Evolutionary conservation across 2,113 vertebrate species (phyloP).

Genomic region (Kryptolebias marmoratus): DNA sequence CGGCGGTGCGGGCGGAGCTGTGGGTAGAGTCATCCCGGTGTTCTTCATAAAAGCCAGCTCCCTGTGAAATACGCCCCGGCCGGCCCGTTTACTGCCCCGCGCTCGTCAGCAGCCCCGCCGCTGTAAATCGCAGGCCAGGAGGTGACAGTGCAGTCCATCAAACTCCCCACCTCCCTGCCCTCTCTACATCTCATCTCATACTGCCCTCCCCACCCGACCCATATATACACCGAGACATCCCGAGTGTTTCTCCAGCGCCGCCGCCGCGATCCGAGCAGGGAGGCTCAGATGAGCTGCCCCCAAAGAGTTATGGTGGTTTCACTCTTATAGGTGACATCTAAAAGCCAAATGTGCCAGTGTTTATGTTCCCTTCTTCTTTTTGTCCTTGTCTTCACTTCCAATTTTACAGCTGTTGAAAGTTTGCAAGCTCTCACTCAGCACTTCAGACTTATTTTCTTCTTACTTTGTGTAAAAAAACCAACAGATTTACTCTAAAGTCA

Average conservation of each 20-base stretch:
- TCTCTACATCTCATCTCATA: constrained; percentile 67
- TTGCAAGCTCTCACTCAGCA: constrained; percentile 43
- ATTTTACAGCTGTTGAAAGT: constrained; percentile 52
- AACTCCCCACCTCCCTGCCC: constrained; percentile 61
- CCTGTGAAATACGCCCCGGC: constrained; percentile 99
- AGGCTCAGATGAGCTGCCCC: constrained; percentile 94
- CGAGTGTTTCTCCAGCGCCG: constrained; percentile 44
- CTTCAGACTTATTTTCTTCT: constrained; percentile 35
- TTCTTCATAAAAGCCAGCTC: constrained; percentile 99
- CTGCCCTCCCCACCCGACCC: neutral
- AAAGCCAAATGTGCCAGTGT: constrained; percentile 63
- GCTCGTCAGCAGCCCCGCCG: constrained; percentile 96
- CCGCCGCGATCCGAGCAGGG: constrained; percentile 39
- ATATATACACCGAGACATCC: constrained; percentile 28
- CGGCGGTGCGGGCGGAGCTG: constrained; percentile 85
- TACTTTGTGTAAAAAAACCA: neutral
- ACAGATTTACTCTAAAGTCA: constrained; percentile 25
- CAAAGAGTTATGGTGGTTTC: constrained; percentile 96
- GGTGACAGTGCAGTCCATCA: constrained; percentile 99
- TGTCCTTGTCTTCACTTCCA: constrained; percentile 64
- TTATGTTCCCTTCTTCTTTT: constrained; percentile 56
- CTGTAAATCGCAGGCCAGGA: constrained; percentile 97
- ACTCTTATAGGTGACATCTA: constrained; percentile 91
- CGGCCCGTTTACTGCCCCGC: constrained; percentile 98
- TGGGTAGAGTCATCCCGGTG: constrained; percentile 97